A percentile compares a stretch with the other conserved stretches of the same genome.
phyloP scores from a whole-genome alignment of 2,797 vertebrate species.

The Coendou prehensilis region DNA sequence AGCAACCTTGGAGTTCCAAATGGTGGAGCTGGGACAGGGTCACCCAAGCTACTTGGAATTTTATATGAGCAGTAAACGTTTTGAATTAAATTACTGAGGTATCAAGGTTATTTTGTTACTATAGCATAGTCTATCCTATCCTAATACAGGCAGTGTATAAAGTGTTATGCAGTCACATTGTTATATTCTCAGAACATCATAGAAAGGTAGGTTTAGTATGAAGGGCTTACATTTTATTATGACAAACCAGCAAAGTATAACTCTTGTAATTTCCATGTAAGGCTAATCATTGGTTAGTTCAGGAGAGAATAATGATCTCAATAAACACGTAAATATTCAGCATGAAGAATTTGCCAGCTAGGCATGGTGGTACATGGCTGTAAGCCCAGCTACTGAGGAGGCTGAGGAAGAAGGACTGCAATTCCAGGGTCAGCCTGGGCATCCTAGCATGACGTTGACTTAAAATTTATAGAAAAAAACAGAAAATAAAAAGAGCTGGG shows the following conservation, averaged over 20 bases:
- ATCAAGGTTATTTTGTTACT: not conserved
- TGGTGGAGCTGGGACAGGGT: not conserved
- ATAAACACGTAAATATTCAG: not conserved
- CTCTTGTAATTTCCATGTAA: not conserved
- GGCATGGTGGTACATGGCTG: not conserved
- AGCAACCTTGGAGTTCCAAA: not conserved
- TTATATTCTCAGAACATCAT: not conserved
- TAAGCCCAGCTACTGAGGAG: not conserved
- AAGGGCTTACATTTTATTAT: not conserved
- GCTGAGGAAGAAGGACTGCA: not conserved
- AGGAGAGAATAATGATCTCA: not conserved
- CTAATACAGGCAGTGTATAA: not conserved
- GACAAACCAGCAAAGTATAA: not conserved
- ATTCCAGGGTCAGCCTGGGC: not conserved
- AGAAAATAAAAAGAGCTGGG: not conserved
- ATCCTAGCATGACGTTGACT: not conserved
- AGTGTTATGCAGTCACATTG: not conserved
- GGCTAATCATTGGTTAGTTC: not conserved
- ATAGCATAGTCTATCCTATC: not conserved
- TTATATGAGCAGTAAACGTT: not conserved
- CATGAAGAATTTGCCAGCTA: not conserved
- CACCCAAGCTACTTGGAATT: not conserved
- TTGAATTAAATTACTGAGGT: not conserved
- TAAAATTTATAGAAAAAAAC: not conserved
- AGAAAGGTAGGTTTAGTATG: not conserved